Base-by-base conservation (phyloP, 2,113 vertebrate species). In the Trachemys scripta region DNA sequence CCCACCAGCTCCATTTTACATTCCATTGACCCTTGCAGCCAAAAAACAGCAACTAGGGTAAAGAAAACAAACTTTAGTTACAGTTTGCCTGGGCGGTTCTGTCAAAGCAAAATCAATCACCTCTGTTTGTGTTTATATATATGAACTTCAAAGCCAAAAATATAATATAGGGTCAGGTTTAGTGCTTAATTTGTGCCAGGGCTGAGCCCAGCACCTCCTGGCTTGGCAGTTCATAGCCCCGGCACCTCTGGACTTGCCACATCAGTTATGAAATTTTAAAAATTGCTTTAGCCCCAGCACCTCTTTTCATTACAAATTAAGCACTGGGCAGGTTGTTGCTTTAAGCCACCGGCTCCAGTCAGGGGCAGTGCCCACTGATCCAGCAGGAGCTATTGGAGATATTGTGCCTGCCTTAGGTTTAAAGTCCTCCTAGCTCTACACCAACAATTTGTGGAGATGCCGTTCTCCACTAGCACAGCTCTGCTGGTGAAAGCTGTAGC, bases 391-490 rank as follows among this genome's bases (percentile, higher is more conserved):
- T 24, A 49, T 47, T 82, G 14, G 59, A 91, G 51, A 62, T 93
- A 72, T 31, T 29, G 80, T 80, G 57, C 78, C 10, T 24, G 59
- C 25, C 31, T 91, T 16, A 47, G 29, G 2, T 84, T 88, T 62
- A 50, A n/a, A 54, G 59, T 31, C n/a, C 54, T 53, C 17, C 5
- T 14, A 54, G 50, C 17, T 29, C 12, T n/a, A 54, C n/a, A 5
- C 17, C 24, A 86, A 17, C 10, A 51, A 82, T 83, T 50, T 72
- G 69, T 25, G 69, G 75, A 11, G 5, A 57, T 65, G 54, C 57
- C 75, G 50, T 3, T 90, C 38, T 72, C 27, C 72, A 14, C 8
- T 0, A 0, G 72, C 56, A 47, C 53, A 27, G 25, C n/a, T 54
- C 31, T 20, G n/a, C 31, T 0, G 69, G 57, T 5, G 54, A 47